Conservation (phyloP, 2,113 vertebrate genomes). For the Cottus gobio region DNA sequence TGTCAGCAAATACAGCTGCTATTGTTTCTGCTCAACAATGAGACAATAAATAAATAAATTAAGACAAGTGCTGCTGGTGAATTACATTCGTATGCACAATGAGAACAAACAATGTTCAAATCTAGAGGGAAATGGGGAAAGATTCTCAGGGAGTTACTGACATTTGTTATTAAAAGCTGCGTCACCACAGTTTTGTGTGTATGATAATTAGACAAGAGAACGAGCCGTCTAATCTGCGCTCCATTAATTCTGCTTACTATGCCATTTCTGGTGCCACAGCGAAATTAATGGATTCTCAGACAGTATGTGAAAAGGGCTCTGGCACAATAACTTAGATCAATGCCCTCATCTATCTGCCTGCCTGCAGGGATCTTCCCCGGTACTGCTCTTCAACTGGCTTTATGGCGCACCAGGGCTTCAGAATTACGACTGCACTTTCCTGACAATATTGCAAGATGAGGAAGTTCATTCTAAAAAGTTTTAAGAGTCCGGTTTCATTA, state of each 20-base stretch:
- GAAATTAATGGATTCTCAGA: slow-evolving; percentile 36
- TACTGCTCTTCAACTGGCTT: slow-evolving; percentile 20
- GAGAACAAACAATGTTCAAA: slow-evolving; percentile 34
- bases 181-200: slow-evolving; percentile 4
- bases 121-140: neutral
- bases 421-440: slow-evolving; percentile 32
- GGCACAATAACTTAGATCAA: slow-evolving; percentile 62
- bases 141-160: neutral
- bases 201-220: slow-evolving; percentile 35
- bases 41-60: neutral
- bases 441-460: slow-evolving; percentile 26
- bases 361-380: slow-evolving; percentile 36
- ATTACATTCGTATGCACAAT: slow-evolving; percentile 19
- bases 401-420: slow-evolving; percentile 22
- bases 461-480: slow-evolving; percentile 40
- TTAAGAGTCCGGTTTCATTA: slow-evolving; percentile 26
- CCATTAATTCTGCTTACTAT: slow-evolving; percentile 39
- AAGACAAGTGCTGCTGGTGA: neutral
- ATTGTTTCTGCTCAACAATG: slow-evolving; percentile 49
- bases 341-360: slow-evolving; percentile 33
- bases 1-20: slow-evolving; percentile 29
- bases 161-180: slow-evolving; percentile 16
- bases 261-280: slow-evolving; percentile 24
- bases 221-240: slow-evolving; percentile 20
- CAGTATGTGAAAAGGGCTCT: slow-evolving; percentile 20